Percentiles rank a stretch among this genome's conserved stretches.
Conservation (phyloP, 2,888 invertebrate genomes). For the Calliphora vomitoria region DNA sequence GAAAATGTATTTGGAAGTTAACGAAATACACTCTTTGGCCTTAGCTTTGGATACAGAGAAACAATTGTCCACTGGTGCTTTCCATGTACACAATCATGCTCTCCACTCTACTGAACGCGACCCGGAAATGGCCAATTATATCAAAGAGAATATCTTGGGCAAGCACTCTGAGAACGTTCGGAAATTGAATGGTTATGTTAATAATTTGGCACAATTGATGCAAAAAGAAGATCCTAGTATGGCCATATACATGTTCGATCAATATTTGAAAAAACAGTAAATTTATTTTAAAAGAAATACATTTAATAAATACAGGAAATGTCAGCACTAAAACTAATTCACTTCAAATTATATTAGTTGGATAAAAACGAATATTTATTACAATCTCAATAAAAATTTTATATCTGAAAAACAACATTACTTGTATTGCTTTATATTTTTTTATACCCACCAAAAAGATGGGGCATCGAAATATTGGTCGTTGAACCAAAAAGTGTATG, state of each 20-base stretch:
- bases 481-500: no score
- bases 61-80: conserved; percentile 88
- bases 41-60: conserved; percentile 91
- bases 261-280: conserved; percentile 84
- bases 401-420: no score
- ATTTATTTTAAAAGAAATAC: no score
- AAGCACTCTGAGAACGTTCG: conserved; percentile 89
- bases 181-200: conserved; percentile 89
- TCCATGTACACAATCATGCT: conserved; percentile 88
- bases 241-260: conserved; percentile 90
- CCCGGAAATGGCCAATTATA: conserved; percentile 90
- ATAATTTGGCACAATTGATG: conserved; percentile 90
- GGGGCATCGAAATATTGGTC: no score
- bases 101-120: conserved; percentile 87
- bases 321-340: no score
- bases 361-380: no score
- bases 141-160: conserved; percentile 91
- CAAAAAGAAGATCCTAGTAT: conserved; percentile 87
- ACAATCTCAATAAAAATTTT: no score
- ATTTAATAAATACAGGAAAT: no score
- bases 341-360: no score
- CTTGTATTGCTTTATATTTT: no score
- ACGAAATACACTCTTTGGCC: conserved; percentile 90
- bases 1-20: conserved; percentile 78
- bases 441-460: no score